These are phyloP conservation scores for Drosophila suboccidentalis DNA, from an alignment of 2,888 invertebrate species.

Conservation along the genomic window DNA sequence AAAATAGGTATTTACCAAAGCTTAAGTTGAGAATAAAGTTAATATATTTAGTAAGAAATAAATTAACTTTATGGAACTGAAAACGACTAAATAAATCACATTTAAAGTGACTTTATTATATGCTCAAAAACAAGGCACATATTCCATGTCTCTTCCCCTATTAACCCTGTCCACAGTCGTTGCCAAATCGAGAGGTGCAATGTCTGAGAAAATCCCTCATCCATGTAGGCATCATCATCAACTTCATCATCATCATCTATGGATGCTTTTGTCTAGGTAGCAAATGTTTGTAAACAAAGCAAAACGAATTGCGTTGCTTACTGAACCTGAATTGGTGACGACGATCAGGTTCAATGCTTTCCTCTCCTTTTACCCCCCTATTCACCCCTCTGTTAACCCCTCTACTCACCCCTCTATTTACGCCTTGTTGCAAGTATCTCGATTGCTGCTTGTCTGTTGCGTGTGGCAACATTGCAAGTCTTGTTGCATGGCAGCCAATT, in stretches of 20 bases:
- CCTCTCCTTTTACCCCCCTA: background rate
- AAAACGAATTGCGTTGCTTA: conserved; percentile 46
- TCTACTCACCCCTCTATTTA: background rate
- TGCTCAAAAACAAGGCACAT: background rate
- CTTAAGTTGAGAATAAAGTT: too few relatives aligned
- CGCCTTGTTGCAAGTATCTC: background rate
- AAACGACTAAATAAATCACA: background rate
- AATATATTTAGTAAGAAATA: too few relatives aligned
- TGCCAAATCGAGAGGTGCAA: conserved; percentile 1
- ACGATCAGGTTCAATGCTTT: conserved; percentile 75
- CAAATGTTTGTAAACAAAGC: conserved; percentile 30
- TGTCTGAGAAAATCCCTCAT: conserved; percentile 5
- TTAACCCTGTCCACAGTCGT: background rate
- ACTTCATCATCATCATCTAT: background rate
- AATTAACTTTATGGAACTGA: too few relatives aligned
- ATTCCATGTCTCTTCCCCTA: background rate
- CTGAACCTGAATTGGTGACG: conserved; percentile 68
- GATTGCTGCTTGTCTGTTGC: conserved; percentile 33
- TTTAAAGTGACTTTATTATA: background rate
- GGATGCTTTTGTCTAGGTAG: conserved; percentile 17
- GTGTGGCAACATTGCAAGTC: conserved; percentile 45
- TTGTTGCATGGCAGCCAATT: conserved; percentile 57
- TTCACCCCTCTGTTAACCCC: too few relatives aligned
- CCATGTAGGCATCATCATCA: conserved; percentile 4
- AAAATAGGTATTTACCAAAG: too few relatives aligned